Evolutionary conservation across 1,140 invertebrate species (phyloP).

Genomic region (Tetraneura akinire): DNA sequence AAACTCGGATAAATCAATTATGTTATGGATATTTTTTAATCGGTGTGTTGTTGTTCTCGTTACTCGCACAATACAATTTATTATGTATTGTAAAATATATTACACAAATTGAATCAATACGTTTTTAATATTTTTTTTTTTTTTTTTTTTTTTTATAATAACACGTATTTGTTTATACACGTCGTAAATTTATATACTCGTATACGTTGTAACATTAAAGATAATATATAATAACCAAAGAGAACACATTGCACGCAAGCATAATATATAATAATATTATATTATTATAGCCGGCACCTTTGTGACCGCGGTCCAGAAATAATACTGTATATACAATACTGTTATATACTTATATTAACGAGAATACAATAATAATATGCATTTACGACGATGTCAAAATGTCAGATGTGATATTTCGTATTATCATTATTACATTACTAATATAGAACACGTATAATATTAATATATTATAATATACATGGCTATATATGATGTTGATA

Average conservation of each 20-base stretch:
- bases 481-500: not conserved
- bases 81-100: no score
- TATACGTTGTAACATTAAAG: not conserved
- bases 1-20: conserved; percentile 30
- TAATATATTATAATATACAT: not conserved
- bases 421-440: no score
- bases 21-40: conserved; percentile 41
- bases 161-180: no score
- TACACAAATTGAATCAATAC: conserved; percentile 17
- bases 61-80: not conserved
- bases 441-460: no score
- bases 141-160: no score
- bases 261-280: not conserved
- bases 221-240: conserved; percentile 14
- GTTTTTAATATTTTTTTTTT: conserved; percentile 27
- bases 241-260: not conserved
- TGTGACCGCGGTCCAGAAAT: not conserved
- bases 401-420: no score
- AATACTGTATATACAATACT: no score
- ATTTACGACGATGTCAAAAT: no score
- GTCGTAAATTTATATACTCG: no score
- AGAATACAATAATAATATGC: no score
- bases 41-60: conserved; percentile 30
- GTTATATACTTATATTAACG: no score
- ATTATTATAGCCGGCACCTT: conserved; percentile 1